A percentile compares a stretch with the other conserved stretches of the same genome.
These are phyloP conservation scores for Hofmannophila pseudospretella DNA, from an alignment of 2,888 invertebrate genomes.

Conservation along the genomic window DNA sequence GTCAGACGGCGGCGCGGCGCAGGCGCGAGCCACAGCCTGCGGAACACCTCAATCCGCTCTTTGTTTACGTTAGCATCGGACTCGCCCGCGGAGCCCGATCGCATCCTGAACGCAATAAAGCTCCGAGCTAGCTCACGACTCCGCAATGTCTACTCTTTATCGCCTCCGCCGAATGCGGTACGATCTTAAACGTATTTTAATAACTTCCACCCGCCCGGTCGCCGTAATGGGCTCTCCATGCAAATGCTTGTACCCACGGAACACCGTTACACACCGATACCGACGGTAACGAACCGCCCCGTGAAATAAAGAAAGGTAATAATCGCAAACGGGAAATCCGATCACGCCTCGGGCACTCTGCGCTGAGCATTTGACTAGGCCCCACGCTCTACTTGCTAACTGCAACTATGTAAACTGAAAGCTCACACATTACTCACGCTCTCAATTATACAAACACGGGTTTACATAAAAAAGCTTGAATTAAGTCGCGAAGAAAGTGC, in stretches of 20 bases:
- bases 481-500: conserved; percentile 54
- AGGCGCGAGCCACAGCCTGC: conserved; percentile 28
- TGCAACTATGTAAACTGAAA: conserved; percentile 39
- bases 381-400: conserved; percentile 35
- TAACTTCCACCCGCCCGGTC: conserved; percentile 63
- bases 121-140: conserved; percentile 68
- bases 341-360: conserved; percentile 47
- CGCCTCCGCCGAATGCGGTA: conserved; percentile 55
- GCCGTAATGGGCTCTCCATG: conserved; percentile 67
- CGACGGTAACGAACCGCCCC: conserved; percentile 56
- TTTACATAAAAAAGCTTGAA: conserved; percentile 47
- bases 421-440: not conserved
- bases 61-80: conserved; percentile 57
- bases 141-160: conserved; percentile 66
- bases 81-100: conserved; percentile 47
- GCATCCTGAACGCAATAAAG: conserved; percentile 69
- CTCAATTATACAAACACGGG: conserved; percentile 1
- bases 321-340: conserved; percentile 67
- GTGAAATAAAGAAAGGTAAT: conserved; percentile 69
- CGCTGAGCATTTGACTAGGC: conserved; percentile 31
- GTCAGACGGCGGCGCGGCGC: conserved; percentile 29
- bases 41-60: conserved; percentile 62
- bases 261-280: conserved; percentile 65
- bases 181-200: conserved; percentile 73
- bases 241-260: conserved; percentile 58